A percentile compares a stretch with the other conserved stretches of the same genome.
These are phyloP conservation scores for Caenorhabditis macrosperma DNA, from an alignment of 2,888 invertebrate species.

Conservation along the genomic window DNA sequence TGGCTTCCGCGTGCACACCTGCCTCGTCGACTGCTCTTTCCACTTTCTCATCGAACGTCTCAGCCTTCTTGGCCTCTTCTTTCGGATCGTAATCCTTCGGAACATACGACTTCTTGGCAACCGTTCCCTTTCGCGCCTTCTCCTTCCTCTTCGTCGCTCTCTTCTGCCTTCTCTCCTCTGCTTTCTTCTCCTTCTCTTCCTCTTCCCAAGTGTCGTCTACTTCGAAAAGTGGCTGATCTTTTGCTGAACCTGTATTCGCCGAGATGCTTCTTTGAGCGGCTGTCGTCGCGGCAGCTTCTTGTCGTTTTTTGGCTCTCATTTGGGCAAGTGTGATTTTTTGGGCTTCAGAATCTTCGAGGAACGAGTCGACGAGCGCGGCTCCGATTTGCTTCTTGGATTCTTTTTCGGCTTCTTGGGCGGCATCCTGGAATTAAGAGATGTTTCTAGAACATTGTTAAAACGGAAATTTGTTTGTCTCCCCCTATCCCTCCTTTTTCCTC, in stretches of 20 bases:
- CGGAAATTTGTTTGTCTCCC: neutral
- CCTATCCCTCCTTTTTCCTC: neutral
- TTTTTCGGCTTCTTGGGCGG: conserved; percentile 50
- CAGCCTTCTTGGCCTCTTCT: conserved; percentile 11
- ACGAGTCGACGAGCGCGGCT: conserved; percentile 55
- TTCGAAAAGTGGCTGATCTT: conserved; percentile 53
- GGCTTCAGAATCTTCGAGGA: conserved; percentile 52
- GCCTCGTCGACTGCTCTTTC: conserved; percentile 57
- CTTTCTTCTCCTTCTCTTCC: conserved; percentile 20
- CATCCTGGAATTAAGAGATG: conserved; percentile 34
- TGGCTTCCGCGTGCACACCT: conserved; percentile 47
- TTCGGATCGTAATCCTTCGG: conserved; percentile 36
- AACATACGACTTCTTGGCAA: conserved; percentile 43
- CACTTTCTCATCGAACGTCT: conserved; percentile 46
- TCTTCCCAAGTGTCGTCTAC: conserved; percentile 56
- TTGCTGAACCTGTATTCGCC: neutral
- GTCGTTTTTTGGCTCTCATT: conserved; percentile 66
- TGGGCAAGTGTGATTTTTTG: conserved; percentile 51
- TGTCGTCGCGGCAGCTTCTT: conserved; percentile 38
- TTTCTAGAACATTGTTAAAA: conserved; percentile 20
- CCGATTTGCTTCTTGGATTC: conserved; percentile 41
- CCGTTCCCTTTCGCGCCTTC: conserved; percentile 34
- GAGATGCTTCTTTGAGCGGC: conserved; percentile 21
- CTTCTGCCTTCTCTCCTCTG: conserved; percentile 53
- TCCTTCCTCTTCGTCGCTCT: conserved; percentile 43